phyloP scores from a whole-genome alignment of 2,113 vertebrate species.

The Phocoena phocoena region DNA sequence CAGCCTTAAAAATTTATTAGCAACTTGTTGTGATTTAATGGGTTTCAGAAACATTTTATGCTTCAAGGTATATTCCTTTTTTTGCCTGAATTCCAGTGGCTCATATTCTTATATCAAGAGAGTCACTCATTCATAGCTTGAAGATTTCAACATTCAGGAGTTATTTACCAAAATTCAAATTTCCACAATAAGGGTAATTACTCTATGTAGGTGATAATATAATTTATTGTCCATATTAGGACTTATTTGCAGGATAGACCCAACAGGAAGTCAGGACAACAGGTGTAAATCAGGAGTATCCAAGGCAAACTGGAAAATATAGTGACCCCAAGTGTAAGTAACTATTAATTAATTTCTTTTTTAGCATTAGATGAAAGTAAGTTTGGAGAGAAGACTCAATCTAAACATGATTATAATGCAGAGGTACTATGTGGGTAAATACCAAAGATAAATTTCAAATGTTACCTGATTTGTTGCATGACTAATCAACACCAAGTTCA shows the following conservation, averaged over 20 bases:
- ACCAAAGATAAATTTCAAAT: neutral
- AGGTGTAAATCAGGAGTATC: neutral
- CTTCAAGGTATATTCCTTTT: neutral
- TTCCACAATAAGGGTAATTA: neutral
- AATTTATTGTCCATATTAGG: neutral
- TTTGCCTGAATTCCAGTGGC: neutral
- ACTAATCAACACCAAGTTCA: neutral
- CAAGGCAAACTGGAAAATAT: neutral
- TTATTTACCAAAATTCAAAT: slow-evolving; percentile 31
- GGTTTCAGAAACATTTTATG: slow-evolving; percentile 21
- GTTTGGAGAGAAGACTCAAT: neutral
- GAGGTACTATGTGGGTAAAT: neutral
- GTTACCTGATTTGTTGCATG: neutral
- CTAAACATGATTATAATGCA: neutral
- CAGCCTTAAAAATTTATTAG: slow-evolving; percentile 40
- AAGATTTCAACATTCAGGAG: neutral
- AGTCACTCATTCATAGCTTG: neutral
- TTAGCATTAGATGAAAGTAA: neutral
- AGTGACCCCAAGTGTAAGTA: neutral
- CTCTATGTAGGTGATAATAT: neutral
- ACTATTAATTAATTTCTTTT: neutral
- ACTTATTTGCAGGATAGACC: neutral
- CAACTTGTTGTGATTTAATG: slow-evolving; percentile 21
- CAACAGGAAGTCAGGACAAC: neutral
- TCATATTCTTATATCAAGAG: neutral